Conservation (phyloP, 2,888 invertebrate species). For the Scaptodrosophila latifasciaeformis region DNA sequence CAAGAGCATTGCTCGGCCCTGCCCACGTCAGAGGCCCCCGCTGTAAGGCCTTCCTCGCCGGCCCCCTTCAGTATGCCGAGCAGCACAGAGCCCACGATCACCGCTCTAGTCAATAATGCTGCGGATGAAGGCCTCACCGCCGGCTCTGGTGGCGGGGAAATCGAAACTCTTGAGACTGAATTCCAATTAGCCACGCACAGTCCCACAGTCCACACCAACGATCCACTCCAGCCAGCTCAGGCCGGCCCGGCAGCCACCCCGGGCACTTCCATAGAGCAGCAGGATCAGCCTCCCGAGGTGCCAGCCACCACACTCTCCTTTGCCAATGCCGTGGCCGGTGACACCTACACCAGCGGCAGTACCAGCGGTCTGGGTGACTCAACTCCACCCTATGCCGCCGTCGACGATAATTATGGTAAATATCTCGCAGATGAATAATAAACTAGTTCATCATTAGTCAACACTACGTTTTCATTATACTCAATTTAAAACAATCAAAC, state of each 20-base stretch:
- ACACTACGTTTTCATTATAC: background rate
- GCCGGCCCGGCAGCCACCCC: too few relatives aligned
- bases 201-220: too few relatives aligned
- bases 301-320: slow-evolving; percentile 69
- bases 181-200: slow-evolving; percentile 41
- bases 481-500: background rate
- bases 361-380: slow-evolving; percentile 47
- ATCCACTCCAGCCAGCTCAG: too few relatives aligned
- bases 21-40: slow-evolving; percentile 32
- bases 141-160: slow-evolving; percentile 50
- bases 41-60: slow-evolving; percentile 35
- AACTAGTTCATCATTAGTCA: background rate
- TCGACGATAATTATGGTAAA: slow-evolving; percentile 71
- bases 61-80: slow-evolving; percentile 35
- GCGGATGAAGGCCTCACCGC: slow-evolving; percentile 10
- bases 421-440: slow-evolving; percentile 12
- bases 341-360: slow-evolving; percentile 19
- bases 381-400: slow-evolving; percentile 69
- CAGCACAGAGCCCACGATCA: slow-evolving; percentile 19
- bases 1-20: slow-evolving; percentile 48
- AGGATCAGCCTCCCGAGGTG: slow-evolving; percentile 65
- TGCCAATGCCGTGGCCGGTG: slow-evolving; percentile 50
- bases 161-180: slow-evolving; percentile 58
- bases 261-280: slow-evolving; percentile 69
- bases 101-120: slow-evolving; percentile 47